These are phyloP conservation scores for Sarcophaga bullata DNA, from an alignment of 1,140 invertebrate genomes.

Conservation along the genomic window DNA sequence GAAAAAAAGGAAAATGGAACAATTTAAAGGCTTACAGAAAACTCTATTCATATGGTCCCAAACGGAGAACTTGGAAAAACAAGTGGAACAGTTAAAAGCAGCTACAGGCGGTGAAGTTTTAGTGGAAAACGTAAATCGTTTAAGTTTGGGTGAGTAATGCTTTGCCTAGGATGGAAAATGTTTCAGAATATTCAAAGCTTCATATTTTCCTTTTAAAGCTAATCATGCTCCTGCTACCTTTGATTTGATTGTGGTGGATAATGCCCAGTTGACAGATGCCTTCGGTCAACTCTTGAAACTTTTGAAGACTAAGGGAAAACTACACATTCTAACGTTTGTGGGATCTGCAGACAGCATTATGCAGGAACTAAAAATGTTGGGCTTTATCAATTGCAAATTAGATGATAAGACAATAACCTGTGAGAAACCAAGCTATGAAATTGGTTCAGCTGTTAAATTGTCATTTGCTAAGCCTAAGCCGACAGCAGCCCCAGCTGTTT, in stretches of 20 bases:
- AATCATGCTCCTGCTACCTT: conserved; percentile 69
- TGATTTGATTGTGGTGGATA: conserved; percentile 71
- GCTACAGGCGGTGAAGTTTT: conserved; percentile 58
- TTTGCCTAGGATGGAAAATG: background rate
- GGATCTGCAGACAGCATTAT: conserved; percentile 62
- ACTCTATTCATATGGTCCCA: conserved; percentile 60
- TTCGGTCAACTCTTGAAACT: conserved; percentile 69
- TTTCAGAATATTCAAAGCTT: conserved; percentile 7
- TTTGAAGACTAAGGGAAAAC: conserved; percentile 71
- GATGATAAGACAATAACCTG: conserved; percentile 66
- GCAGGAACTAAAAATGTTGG: conserved; percentile 72
- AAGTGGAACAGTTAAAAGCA: conserved; percentile 51
- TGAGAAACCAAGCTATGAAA: conserved; percentile 76
- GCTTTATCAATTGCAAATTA: conserved; percentile 70
- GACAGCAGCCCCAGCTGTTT: conserved; percentile 54
- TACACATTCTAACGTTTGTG: conserved; percentile 64
- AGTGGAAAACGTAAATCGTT: conserved; percentile 61
- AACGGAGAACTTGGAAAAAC: conserved; percentile 53
- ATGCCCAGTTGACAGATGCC: conserved; percentile 66
- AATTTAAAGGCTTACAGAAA: conserved; percentile 58
- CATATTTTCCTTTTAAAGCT: conserved; percentile 59
- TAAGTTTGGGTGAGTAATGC: conserved; percentile 58
- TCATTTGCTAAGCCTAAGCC: conserved; percentile 61
- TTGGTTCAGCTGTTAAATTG: conserved; percentile 69
- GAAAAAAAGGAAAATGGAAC: conserved; percentile 51